Evolutionary conservation across 2,113 vertebrate genomes (phyloP).

Genomic region (Heterotis niloticus): DNA sequence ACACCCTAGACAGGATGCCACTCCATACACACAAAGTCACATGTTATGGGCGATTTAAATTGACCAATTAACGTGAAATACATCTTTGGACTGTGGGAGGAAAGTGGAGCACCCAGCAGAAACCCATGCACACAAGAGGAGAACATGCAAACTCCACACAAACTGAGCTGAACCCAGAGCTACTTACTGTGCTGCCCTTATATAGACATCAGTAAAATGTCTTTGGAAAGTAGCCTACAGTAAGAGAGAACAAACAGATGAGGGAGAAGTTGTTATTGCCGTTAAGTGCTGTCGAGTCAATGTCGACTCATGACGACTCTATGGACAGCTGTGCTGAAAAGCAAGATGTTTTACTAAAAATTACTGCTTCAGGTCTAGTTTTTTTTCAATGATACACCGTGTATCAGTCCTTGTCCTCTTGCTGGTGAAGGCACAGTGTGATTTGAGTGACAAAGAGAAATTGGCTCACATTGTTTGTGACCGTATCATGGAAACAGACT

Average conservation of each 20-base stretch:
- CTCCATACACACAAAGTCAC: no score
- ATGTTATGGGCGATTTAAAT: no score
- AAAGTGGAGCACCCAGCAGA: no score
- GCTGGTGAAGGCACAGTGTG: background rate
- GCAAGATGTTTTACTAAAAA: background rate
- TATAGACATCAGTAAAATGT: background rate
- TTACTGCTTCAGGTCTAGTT: background rate
- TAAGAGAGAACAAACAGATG: background rate
- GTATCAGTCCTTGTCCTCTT: background rate
- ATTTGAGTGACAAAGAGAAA: background rate
- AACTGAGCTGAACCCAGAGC: background rate
- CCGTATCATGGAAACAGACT: conserved; percentile 51
- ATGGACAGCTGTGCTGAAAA: no score
- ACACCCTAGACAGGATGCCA: no score
- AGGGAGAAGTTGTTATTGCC: no score
- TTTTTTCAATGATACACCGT: background rate
- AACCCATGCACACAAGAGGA: no score
- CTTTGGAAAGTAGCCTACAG: background rate
- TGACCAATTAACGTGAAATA: no score
- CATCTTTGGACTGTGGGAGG: no score
- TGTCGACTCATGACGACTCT: no score
- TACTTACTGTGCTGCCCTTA: background rate
- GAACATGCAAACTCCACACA: no score
- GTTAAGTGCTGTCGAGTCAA: no score
- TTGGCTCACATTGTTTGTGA: conserved; percentile 51